Evolutionary conservation across 1,140 invertebrate species (phyloP), one percentile per base, ranked within the genome.

Genomic region (Drosophila nannoptera): DNA sequence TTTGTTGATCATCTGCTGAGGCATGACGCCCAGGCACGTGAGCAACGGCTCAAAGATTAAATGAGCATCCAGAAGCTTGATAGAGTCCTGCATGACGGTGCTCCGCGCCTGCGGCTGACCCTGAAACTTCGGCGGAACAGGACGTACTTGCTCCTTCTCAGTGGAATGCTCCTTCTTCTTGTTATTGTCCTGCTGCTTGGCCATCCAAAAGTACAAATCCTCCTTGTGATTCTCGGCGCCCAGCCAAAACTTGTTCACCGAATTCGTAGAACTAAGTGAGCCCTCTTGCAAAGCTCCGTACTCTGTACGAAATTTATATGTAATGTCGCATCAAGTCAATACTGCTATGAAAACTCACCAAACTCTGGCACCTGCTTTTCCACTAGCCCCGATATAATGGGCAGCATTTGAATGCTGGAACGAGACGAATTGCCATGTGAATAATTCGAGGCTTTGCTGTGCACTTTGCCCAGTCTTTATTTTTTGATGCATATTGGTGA

Each of bases 161-260:
- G 72, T 45, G 4, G 63, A 54, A 31, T 82, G 73, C 2, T 83
- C 86, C 89, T 90, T 84, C 72, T 89, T 83, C 89, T 91, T 92
- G 31, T 91, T 92, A 16, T 91, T 92, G 68, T 94, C 93, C 87
- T 97, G 96, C 76, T 98, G 97, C 80, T 96, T 95, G 0, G 95
- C 95, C 97, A 98, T 98, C 97, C 97, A 98, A 67, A 94, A 96
- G 86, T 98, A 98, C 36, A 98, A 90, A 90, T 97, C 96, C 88
- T 97, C 96, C n/a, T 93, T 92, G 5, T 92, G 90, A 61, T 90
- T 90, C 16, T 88, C 90, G 53, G 70, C 75, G 73, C 90, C 82
- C 84, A 91, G 5, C 89, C 88, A 75, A 90, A 91, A 83, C 88
- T 92, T 87, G 90, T 90, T 61, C 78, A 92, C 61, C 75, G 92